phyloP scores from a whole-genome alignment of 2,888 invertebrate species.

The Oligia latruncula region DNA sequence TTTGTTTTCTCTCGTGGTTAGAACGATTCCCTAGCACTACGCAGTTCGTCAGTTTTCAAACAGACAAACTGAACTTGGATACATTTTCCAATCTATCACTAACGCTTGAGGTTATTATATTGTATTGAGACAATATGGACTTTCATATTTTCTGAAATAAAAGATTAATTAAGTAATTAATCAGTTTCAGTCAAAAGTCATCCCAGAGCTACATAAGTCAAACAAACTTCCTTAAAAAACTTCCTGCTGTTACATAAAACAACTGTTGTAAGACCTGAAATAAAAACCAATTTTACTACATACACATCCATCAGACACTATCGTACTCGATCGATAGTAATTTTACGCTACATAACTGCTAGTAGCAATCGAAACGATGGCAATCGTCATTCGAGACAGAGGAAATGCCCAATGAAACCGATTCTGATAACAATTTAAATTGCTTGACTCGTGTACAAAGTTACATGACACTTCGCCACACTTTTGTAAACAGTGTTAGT shows the following conservation, averaged over 20 bases:
- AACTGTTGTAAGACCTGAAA: neutral
- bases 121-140: neutral
- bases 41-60: slow-evolving; percentile 1
- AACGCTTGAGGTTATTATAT: neutral
- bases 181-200: neutral
- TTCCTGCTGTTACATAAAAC: neutral
- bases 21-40: no score
- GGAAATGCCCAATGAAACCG: slow-evolving; percentile 42
- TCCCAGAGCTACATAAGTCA: no score
- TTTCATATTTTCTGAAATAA: neutral
- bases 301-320: neutral
- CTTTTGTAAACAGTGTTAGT: neutral
- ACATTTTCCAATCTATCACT: neutral
- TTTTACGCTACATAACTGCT: slow-evolving; percentile 5
- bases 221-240: neutral
- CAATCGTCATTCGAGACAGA: slow-evolving; percentile 26
- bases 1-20: neutral
- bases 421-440: slow-evolving; percentile 26
- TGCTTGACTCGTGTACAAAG: slow-evolving; percentile 6
- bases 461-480: neutral
- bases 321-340: slow-evolving; percentile 34
- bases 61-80: neutral
- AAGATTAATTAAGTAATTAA: neutral
- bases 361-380: slow-evolving; percentile 15
- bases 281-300: neutral